phyloP scores from a whole-genome alignment of 2,888 invertebrate species.

The Drosophila kambysellisi region DNA sequence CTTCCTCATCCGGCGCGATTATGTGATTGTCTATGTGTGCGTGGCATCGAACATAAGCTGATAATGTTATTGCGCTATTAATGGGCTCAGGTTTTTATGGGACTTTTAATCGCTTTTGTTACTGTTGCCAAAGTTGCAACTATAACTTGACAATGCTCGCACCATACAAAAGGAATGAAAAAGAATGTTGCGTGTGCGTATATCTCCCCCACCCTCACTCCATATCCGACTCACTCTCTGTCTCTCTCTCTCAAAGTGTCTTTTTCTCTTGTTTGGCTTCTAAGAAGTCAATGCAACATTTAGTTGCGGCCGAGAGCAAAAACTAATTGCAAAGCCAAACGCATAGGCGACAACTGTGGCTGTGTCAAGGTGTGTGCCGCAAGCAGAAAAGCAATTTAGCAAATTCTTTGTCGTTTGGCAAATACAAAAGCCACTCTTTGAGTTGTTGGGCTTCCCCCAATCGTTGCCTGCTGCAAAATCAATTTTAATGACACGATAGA shows the following conservation, averaged over 20 bases:
- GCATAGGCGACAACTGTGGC: conserved; percentile 58
- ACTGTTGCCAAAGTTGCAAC: conserved; percentile 75
- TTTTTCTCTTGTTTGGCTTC: conserved; percentile 35
- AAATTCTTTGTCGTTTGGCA: conserved; percentile 77
- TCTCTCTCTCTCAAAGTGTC: background rate
- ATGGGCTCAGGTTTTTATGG: conserved; percentile 81
- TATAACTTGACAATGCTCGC: conserved; percentile 68
- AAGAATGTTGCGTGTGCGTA: conserved; percentile 58
- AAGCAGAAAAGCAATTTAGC: conserved; percentile 78
- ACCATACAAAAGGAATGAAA: conserved; percentile 33
- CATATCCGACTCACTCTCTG: background rate
- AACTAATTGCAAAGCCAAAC: conserved; percentile 80
- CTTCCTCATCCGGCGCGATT: conserved; percentile 26
- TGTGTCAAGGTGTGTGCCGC: conserved; percentile 37
- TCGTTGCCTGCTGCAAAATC: conserved; percentile 62
- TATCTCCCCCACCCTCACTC: background rate
- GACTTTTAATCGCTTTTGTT: conserved; percentile 82
- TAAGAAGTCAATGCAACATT: conserved; percentile 71
- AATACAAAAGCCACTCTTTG: conserved; percentile 71
- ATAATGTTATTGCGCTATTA: conserved; percentile 82
- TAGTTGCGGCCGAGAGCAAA: conserved; percentile 65
- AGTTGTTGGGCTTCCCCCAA: conserved; percentile 26
- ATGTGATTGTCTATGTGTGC: conserved; percentile 49
- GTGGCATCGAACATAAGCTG: conserved; percentile 78
- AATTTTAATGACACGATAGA: conserved; percentile 75